phyloP scores from a whole-genome alignment of 2,797 vertebrate genomes.

The Pangasius mekongensis region DNA sequence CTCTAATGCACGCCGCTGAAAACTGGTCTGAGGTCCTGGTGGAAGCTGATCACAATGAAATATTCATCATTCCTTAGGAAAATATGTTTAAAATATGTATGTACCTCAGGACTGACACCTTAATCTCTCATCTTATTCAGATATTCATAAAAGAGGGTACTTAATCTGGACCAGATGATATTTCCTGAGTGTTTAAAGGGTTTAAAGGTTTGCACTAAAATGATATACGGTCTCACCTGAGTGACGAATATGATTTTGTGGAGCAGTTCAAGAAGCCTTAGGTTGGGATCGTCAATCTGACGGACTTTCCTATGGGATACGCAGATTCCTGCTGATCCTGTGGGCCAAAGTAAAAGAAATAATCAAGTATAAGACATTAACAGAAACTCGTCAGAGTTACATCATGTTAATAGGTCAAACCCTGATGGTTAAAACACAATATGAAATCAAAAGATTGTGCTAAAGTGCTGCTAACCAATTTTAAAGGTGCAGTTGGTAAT shows the following conservation, averaged over 20 bases:
- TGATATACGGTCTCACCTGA: conserved; percentile 73
- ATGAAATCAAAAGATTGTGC: not conserved
- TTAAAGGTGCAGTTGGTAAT: not conserved
- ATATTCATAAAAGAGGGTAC: not conserved
- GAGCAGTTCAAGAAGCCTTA: conserved; percentile 86
- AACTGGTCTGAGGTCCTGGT: conserved; percentile 77
- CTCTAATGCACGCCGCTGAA: conserved; percentile 81
- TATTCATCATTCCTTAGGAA: not conserved
- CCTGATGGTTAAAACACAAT: not conserved
- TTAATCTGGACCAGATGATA: not conserved
- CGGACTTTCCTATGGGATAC: conserved; percentile 87
- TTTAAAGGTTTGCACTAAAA: not conserved
- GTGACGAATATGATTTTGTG: conserved; percentile 92
- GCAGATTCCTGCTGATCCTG: conserved; percentile 82
- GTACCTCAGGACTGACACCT: not conserved
- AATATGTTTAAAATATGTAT: not conserved
- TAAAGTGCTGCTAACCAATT: not conserved
- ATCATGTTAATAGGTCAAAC: not conserved
- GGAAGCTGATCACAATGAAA: conserved; percentile 78
- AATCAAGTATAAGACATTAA: not conserved
- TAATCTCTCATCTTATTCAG: not conserved
- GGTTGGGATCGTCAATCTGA: conserved; percentile 89
- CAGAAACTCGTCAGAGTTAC: not conserved
- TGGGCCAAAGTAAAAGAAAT: not conserved
- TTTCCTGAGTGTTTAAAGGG: not conserved